phyloP scores from a whole-genome alignment of 2,113 vertebrate species.

The Podiceps cristatus region DNA sequence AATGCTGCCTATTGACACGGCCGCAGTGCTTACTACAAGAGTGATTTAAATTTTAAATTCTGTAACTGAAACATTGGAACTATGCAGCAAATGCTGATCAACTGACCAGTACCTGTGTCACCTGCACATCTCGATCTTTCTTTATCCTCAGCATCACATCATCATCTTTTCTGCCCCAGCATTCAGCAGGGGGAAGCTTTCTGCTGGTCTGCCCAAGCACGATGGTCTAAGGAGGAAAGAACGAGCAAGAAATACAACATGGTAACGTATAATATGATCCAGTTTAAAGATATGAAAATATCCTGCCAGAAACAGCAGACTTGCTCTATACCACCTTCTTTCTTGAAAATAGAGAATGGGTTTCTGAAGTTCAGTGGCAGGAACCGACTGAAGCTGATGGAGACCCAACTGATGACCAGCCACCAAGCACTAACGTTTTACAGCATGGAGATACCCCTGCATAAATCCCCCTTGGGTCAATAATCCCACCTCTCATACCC shows the following conservation, averaged over 20 bases:
- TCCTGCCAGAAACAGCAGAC: background rate
- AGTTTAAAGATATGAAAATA: background rate
- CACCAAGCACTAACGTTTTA: background rate
- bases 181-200: background rate
- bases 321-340: rapidly evolving
- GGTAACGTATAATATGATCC: rapidly evolving
- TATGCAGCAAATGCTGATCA: rapidly evolving
- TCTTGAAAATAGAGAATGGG: background rate
- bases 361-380: background rate
- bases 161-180: background rate
- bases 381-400: rapidly evolving
- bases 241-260: rapidly evolving
- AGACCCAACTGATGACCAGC: background rate
- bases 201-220: background rate
- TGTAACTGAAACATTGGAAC: background rate
- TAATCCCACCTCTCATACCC: background rate
- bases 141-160: background rate
- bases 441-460: background rate
- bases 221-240: background rate
- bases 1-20: background rate
- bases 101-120: background rate
- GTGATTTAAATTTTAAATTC: background rate
- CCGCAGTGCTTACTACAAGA: background rate
- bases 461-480: background rate
- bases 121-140: background rate